Conservation (phyloP, 2,888 invertebrate genomes). For the Eucera pruinosa region DNA sequence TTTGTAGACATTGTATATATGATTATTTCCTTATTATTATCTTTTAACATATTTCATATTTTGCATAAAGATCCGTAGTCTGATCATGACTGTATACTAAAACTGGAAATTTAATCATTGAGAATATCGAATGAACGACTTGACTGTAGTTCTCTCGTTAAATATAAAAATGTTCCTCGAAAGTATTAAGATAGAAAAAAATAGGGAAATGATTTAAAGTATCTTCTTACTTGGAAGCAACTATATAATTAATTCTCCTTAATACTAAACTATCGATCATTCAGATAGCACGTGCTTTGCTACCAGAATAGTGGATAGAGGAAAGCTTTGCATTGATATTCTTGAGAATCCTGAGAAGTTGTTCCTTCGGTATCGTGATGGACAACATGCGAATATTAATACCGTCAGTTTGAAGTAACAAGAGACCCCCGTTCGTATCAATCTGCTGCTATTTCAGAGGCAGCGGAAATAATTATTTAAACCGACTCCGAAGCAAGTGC, state of each 20-base stretch:
- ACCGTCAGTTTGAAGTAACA: slow-evolving; percentile 4
- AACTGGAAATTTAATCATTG: background rate
- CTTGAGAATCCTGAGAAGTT: slow-evolving; percentile 34
- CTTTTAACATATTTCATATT: too few species aligned
- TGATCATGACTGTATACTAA: too few species aligned
- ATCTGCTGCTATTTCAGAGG: slow-evolving; percentile 44
- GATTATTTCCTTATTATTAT: too few species aligned
- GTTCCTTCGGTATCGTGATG: slow-evolving; percentile 25
- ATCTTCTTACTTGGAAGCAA: background rate
- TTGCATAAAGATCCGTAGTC: too few species aligned
- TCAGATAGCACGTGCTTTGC: slow-evolving; percentile 6
- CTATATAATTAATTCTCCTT: slow-evolving; percentile 1
- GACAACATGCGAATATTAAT: slow-evolving; percentile 47
- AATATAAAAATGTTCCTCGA: background rate
- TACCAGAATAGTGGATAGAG: background rate
- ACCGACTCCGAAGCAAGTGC: slow-evolving; percentile 10
- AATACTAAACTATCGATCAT: background rate
- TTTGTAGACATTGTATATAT: too few species aligned
- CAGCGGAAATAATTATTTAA: slow-evolving; percentile 52
- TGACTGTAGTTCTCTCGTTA: slow-evolving; percentile 6
- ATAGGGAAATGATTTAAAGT: background rate
- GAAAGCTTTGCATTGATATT: slow-evolving; percentile 51
- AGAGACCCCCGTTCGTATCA: slow-evolving; percentile 29
- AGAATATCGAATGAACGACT: background rate
- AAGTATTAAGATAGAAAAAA: background rate